Conservation (phyloP, 2,113 vertebrate species). For the Sceloporus undulatus region DNA sequence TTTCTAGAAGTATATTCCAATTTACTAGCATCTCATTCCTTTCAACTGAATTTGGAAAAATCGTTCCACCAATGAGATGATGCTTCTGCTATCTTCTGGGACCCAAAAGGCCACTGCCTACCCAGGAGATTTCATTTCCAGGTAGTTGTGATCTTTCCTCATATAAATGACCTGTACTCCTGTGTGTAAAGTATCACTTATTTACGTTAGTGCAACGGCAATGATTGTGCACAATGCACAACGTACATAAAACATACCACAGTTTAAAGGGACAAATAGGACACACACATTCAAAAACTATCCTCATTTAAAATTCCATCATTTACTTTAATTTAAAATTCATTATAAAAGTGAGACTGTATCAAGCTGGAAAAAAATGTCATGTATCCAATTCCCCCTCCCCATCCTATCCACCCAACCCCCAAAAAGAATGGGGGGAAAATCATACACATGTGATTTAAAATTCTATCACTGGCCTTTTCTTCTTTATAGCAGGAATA, state of each 20-base stretch:
- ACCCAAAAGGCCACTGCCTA: not conserved
- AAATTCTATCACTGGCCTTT: not conserved
- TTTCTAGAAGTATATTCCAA: slow-evolving; percentile 49
- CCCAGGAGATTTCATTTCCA: not conserved
- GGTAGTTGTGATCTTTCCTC: no score
- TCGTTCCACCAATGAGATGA: not conserved
- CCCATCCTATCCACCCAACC: no score
- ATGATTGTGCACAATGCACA: not conserved
- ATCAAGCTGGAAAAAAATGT: no score
- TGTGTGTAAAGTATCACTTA: not conserved
- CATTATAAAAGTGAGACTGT: no score
- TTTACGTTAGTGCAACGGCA: not conserved
- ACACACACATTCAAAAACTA: no score
- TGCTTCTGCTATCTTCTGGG: not conserved
- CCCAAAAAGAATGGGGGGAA: no score
- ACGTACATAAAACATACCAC: not conserved
- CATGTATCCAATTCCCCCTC: not conserved
- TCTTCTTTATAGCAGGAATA: no score
- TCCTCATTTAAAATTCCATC: no score
- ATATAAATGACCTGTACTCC: no score
- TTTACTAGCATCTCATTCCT: slow-evolving; percentile 39
- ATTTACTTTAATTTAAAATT: no score
- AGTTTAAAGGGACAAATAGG: no score
- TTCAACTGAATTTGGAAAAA: slow-evolving; percentile 27
- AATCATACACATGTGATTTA: not conserved